phyloP scores from a whole-genome alignment of 2,113 vertebrate genomes.

The Cyrtonyx montezumae region DNA sequence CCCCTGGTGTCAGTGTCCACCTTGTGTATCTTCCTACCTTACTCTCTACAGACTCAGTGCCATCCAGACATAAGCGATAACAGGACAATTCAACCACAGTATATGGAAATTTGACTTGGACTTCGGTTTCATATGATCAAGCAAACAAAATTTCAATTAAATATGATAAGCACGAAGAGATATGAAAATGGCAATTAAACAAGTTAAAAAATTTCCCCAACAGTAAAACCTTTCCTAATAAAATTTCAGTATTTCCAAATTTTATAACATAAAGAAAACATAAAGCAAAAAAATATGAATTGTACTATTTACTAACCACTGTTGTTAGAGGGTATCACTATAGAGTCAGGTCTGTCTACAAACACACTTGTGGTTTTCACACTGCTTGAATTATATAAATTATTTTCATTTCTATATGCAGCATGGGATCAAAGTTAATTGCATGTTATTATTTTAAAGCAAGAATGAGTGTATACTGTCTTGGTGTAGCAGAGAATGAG shows the following conservation, averaged over 20 bases:
- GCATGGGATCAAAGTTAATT: neutral
- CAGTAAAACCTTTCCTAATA: neutral
- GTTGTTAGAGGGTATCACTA: neutral
- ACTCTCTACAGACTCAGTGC: neutral
- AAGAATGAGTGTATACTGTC: neutral
- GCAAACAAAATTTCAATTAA: neutral
- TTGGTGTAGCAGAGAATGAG: neutral
- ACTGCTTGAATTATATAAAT: neutral
- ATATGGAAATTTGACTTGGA: neutral
- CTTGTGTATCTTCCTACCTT: neutral
- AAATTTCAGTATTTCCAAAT: neutral
- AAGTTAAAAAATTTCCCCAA: neutral
- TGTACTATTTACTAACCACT: neutral
- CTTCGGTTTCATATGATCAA: neutral
- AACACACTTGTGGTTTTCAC: neutral
- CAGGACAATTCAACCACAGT: neutral
- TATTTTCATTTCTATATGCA: neutral
- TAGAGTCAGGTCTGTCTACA: neutral
- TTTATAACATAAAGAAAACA: neutral
- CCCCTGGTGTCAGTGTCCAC: neutral
- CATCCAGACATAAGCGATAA: fast-evolving
- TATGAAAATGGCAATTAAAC: neutral
- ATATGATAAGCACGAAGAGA: neutral
- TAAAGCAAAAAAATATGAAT: neutral
- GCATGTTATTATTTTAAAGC: neutral